Conservation (phyloP, 1,140 invertebrate genomes). For the Cydia splendana region DNA sequence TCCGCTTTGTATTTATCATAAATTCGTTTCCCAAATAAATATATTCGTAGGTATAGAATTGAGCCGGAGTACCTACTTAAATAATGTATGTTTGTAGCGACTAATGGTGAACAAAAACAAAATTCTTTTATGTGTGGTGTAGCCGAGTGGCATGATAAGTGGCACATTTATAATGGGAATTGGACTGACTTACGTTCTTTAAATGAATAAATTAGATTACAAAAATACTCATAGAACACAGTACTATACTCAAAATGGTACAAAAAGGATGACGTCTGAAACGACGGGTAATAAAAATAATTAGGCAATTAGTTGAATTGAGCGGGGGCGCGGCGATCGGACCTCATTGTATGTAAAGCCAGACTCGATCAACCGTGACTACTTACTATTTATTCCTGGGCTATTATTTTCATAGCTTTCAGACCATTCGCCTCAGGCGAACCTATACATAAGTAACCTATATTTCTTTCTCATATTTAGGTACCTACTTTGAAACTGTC, state of each 20-base stretch:
- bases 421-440: neutral
- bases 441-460: neutral
- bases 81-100: neutral
- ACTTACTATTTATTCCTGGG: constrained; percentile 27
- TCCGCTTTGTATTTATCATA: constrained; percentile 21
- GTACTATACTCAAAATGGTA: constrained; percentile 45
- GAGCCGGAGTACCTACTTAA: neutral
- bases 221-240: neutral
- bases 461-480: too few species aligned
- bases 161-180: neutral
- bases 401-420: neutral
- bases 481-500: too few species aligned
- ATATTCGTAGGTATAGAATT: constrained; percentile 12
- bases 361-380: constrained; percentile 41
- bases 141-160: neutral
- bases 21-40: constrained; percentile 4
- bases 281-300: constrained; percentile 76
- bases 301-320: constrained; percentile 69
- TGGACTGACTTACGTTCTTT: neutral
- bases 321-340: constrained; percentile 60
- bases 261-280: constrained; percentile 54
- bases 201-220: neutral
- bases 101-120: neutral
- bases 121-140: neutral
- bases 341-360: constrained; percentile 64